phyloP scores from a whole-genome alignment of 1,140 invertebrate species.

The Sesamia nonagrioides region DNA sequence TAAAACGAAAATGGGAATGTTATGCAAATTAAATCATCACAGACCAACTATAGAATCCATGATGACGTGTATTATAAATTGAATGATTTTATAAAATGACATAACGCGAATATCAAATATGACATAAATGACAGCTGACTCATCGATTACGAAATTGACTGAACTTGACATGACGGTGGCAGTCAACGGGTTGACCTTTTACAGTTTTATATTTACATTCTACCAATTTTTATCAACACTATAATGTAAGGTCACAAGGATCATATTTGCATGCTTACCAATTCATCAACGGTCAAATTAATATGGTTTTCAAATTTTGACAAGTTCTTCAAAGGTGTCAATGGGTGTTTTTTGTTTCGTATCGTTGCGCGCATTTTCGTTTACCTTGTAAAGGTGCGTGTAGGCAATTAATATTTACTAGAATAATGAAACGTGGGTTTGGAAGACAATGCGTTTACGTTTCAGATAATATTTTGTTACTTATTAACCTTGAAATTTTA shows the following conservation, averaged over 20 bases:
- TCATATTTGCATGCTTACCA: not conserved
- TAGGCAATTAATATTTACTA: conserved; percentile 24
- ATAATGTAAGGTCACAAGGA: not conserved
- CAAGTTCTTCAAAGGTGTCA: conserved; percentile 66
- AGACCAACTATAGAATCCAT: not conserved
- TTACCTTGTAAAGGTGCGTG: conserved; percentile 28
- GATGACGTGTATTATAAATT: conserved; percentile 1
- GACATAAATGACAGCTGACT: conserved; percentile 31
- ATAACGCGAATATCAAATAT: conserved; percentile 4
- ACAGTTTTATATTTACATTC: not conserved
- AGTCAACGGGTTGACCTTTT: conserved; percentile 32
- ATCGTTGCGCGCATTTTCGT: conserved; percentile 36
- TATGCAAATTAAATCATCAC: conserved; percentile 1
- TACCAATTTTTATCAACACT: not conserved
- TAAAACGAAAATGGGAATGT: conserved; percentile 1
- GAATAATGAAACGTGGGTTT: conserved; percentile 28
- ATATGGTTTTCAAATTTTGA: not conserved
- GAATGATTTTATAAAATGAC: conserved; percentile 3
- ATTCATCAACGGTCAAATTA: not conserved
- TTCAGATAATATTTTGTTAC: not conserved
- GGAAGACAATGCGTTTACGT: conserved; percentile 30
- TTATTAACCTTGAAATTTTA: conserved; percentile 8
- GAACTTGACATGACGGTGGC: conserved; percentile 34
- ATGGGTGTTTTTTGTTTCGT: conserved; percentile 45
- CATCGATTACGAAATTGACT: conserved; percentile 29